These are phyloP conservation scores for Oncopodura yosiiana DNA, from an alignment of 1,140 invertebrate species.

Conservation along the genomic window DNA sequence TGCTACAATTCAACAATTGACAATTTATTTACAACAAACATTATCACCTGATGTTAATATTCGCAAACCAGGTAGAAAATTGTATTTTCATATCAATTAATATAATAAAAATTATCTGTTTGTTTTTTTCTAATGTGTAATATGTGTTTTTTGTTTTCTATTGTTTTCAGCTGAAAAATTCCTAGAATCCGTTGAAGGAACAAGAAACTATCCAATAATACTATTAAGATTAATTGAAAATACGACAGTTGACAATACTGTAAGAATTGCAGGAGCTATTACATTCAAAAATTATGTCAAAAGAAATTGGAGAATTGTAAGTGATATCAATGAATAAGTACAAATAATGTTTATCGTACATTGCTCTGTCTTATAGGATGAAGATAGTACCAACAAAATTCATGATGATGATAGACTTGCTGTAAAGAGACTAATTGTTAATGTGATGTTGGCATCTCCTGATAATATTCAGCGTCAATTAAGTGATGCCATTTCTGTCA, in stretches of 20 bases:
- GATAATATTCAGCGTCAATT: constrained; percentile 85
- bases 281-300: constrained; percentile 96
- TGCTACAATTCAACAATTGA: constrained; percentile 65
- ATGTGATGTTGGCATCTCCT: constrained; percentile 83
- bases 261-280: constrained; percentile 77
- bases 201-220: constrained; percentile 81
- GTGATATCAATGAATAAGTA: constrained; percentile 40
- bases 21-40: constrained; percentile 75
- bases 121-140: not conserved
- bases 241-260: constrained; percentile 60
- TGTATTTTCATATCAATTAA: constrained; percentile 1
- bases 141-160: constrained; percentile 28
- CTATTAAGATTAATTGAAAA: constrained; percentile 76
- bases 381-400: constrained; percentile 69
- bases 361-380: constrained; percentile 49
- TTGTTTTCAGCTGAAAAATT: constrained; percentile 83
- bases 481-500: constrained; percentile 90
- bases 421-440: constrained; percentile 79
- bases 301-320: constrained; percentile 83
- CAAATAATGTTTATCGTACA: not conserved
- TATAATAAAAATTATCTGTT: not conserved
- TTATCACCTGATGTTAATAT: constrained; percentile 71
- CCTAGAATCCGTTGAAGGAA: constrained; percentile 76
- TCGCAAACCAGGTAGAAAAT: constrained; percentile 62
- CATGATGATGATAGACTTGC: constrained; percentile 63